phyloP scores from a whole-genome alignment of 2,113 vertebrate species.

The Pollimyrus isidori region DNA sequence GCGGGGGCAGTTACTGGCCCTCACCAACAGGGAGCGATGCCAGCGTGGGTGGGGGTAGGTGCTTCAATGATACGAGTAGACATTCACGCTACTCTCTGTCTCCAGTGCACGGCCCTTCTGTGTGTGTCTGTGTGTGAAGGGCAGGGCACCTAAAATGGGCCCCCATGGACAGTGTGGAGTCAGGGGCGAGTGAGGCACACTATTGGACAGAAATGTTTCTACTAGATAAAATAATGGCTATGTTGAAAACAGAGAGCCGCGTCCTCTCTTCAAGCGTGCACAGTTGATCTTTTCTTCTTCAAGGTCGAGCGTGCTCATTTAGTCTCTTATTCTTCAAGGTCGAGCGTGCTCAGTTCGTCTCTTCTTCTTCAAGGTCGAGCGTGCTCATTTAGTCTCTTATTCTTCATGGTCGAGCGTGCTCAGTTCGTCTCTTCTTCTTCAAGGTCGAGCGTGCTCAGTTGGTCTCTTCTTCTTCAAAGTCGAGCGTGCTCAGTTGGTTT shows the following conservation, averaged over 20 bases:
- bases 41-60: not conserved
- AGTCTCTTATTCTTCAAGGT: not conserved
- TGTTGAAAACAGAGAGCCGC: not conserved
- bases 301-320: not conserved
- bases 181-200: not conserved
- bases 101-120: not conserved
- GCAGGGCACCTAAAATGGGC: not conserved
- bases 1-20: not conserved
- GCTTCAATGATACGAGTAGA: not conserved
- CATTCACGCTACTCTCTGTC: not conserved
- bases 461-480: no score
- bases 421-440: no score
- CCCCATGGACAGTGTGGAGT: not conserved
- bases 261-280: not conserved
- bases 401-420: no score
- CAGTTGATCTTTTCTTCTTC: not conserved
- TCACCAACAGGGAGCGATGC: not conserved
- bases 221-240: not conserved
- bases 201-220: not conserved
- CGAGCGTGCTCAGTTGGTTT: no score
- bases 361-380: not conserved
- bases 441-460: no score
- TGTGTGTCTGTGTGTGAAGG: not conserved
- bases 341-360: not conserved
- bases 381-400: no score